A percentile compares a stretch with the other conserved stretches of the same genome.
phyloP scores from a whole-genome alignment of 2,888 invertebrate species.

The Synergus itoensis region DNA sequence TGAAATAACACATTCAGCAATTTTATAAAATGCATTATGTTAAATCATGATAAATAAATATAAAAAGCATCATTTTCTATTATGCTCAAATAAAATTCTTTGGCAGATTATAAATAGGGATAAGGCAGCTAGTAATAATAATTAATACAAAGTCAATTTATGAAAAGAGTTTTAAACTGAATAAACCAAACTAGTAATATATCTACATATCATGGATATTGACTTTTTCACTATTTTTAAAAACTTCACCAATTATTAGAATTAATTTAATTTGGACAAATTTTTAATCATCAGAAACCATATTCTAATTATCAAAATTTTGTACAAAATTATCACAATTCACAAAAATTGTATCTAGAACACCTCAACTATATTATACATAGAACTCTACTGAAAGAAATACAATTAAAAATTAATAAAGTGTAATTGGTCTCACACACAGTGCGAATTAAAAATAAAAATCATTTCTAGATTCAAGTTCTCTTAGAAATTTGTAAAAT shows the following conservation, averaged over 20 bases:
- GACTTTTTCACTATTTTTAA: background rate
- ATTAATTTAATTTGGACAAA: background rate
- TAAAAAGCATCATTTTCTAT: slow-evolving; percentile 3
- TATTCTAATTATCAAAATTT: background rate
- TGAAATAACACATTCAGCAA: background rate
- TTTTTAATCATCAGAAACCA: background rate
- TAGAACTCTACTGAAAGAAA: background rate
- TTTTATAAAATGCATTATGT: background rate
- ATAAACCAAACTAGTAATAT: background rate
- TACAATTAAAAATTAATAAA: slow-evolving; percentile 1
- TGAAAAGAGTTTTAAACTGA: background rate
- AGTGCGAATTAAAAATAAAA: background rate
- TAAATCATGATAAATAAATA: slow-evolving; percentile 7
- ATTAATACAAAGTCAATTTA: background rate
- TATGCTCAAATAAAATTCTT: slow-evolving; percentile 26
- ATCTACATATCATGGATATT: background rate
- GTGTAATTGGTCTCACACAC: background rate
- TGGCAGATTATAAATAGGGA: slow-evolving; percentile 7
- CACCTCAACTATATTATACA: background rate
- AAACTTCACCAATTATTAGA: background rate
- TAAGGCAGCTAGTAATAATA: background rate
- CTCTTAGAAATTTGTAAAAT: slow-evolving; percentile 12
- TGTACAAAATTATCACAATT: background rate
- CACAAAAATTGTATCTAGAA: background rate
- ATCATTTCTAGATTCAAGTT: background rate